Conservation (phyloP, 2,888 invertebrate genomes). For the Agonopterix arenella region DNA sequence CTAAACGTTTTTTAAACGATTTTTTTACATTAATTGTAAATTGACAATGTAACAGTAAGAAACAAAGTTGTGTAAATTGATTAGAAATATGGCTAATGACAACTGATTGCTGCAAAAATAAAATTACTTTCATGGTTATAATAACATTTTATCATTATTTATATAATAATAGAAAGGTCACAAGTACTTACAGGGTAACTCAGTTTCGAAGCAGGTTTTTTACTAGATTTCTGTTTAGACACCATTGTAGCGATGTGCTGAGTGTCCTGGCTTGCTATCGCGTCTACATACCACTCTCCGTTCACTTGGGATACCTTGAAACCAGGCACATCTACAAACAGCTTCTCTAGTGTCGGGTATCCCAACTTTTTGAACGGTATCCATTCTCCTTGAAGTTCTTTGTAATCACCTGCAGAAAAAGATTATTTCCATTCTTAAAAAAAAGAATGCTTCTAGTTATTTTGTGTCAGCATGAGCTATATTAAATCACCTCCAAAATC, state of each 20-base stretch:
- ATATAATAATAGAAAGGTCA: no score
- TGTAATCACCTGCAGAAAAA: constrained; percentile 74
- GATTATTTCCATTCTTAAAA: background rate
- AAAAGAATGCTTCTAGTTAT: no score
- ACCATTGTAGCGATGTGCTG: constrained; percentile 77
- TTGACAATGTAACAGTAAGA: no score
- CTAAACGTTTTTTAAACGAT: no score
- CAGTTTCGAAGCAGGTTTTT: constrained; percentile 44
- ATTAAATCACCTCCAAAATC: no score
- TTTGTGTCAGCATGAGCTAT: no score
- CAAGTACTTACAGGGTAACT: constrained; percentile 42
- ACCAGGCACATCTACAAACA: constrained; percentile 76
- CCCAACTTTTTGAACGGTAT: constrained; percentile 80
- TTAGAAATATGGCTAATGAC: no score
- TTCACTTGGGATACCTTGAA: constrained; percentile 69
- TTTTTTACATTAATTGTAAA: no score
- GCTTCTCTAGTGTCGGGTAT: constrained; percentile 74
- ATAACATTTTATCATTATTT: no score
- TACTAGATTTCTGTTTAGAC: constrained; percentile 59
- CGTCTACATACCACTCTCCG: constrained; percentile 76
- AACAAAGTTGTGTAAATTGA: no score
- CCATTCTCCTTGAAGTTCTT: constrained; percentile 77
- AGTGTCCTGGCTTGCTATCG: constrained; percentile 75
- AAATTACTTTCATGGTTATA: no score
- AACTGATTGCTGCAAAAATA: no score